Base-by-base conservation (phyloP, 2,797 vertebrate genomes). In the Sebastes taczanowskii region DNA sequence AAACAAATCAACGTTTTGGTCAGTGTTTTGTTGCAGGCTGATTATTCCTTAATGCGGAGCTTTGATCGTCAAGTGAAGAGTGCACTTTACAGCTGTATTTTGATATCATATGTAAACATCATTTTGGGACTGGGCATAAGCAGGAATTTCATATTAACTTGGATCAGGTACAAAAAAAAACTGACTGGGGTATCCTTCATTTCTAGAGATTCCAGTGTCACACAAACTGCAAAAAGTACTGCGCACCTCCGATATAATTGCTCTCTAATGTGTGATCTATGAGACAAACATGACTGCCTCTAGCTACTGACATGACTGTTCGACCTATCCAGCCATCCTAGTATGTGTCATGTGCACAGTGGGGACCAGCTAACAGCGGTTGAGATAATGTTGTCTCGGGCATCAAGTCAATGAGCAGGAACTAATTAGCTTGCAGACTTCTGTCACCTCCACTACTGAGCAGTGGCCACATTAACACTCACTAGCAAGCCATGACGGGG, bases 381-480 rank as follows among this genome's bases (percentile, higher is more conserved):
- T 82, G 78, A 86, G 85, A 91, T 87, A 86, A 89, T 83, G 77
- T 76, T 85, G 90, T 82, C 84, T 82, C 77, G 67, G 84, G 78
- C 78, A 88, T 81, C 46, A 64, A 83, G 73, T 91, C 77, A 90
- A 77, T 75, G 77, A 91, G 74, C 64, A 82, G 85, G 91, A 94
- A 89, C 88, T 92, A 94, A 93, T 91, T 86, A 90, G 74, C 80
- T 85, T 60, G 79, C 71, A 81, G 83, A 91, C 83, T 79, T 81
- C 81, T 89, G 90, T 90, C 92, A 94, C 85, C 90, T 89, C 85
- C 69, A 70, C 71, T 46, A 62, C 62, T 35, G 68, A 53, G 22
- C 83, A 58, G 64, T 46, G 65, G 71, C 56, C 82, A 80, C 76
- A 77, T 89, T 89, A 80, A 80, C 87, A 77, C 84, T 86, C 78